These are phyloP conservation scores for Anarsia innoxiella DNA, from an alignment of 2,888 invertebrate species.

Conservation along the genomic window DNA sequence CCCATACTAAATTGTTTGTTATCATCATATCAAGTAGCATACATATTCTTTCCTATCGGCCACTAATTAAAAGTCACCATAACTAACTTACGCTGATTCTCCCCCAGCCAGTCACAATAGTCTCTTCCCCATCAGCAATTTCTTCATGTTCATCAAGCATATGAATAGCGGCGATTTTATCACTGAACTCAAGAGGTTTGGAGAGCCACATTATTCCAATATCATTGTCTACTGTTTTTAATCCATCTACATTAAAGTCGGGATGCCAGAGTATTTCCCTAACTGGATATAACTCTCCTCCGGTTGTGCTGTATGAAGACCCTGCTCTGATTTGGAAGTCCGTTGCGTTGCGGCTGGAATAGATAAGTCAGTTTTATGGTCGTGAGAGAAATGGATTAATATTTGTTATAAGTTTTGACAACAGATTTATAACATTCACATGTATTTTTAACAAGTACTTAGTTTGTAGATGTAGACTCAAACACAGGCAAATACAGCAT, in stretches of 20 bases:
- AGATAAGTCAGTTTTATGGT: not conserved
- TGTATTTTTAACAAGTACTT: not conserved
- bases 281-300: constrained; percentile 68
- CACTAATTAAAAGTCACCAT: not conserved
- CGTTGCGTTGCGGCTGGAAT: constrained; percentile 8
- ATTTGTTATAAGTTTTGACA: too few species aligned
- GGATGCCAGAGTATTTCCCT: constrained; percentile 66
- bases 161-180: constrained; percentile 50
- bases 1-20: not conserved
- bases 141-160: constrained; percentile 48
- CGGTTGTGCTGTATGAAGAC: constrained; percentile 55
- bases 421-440: not conserved
- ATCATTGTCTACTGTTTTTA: constrained; percentile 74
- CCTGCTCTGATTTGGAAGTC: constrained; percentile 63
- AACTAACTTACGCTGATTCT: constrained; percentile 34
- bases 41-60: not conserved
- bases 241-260: constrained; percentile 61
- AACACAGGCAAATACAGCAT: too few species aligned
- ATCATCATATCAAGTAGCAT: not conserved
- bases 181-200: constrained; percentile 58
- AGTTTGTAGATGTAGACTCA: too few species aligned
- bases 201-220: constrained; percentile 73
- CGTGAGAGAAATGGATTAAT: too few species aligned
- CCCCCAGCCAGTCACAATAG: constrained; percentile 64
- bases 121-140: constrained; percentile 45